Evolutionary conservation across 2,888 invertebrate species (phyloP).

Genomic region (Podabrus alpinus): DNA sequence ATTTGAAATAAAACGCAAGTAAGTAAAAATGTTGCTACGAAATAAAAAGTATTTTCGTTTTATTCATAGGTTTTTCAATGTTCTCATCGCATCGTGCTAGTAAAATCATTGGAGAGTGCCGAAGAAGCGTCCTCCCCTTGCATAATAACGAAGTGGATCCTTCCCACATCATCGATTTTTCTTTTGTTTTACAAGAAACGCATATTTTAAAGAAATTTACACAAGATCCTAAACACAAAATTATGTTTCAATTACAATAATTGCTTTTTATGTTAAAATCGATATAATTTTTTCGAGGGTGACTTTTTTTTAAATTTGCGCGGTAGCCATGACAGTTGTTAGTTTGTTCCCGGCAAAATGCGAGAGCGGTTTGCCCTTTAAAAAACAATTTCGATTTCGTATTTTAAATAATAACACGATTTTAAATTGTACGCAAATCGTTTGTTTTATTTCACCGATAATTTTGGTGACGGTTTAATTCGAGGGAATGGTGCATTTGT

Average conservation of each 20-base stretch:
- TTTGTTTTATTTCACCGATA: constrained; percentile 33
- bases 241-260: not conserved
- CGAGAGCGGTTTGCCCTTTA: not conserved
- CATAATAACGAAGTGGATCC: not conserved
- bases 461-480: constrained; percentile 32
- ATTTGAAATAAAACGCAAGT: not conserved
- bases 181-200: not conserved
- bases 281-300: not conserved
- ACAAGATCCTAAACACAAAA: not conserved
- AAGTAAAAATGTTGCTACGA: not conserved
- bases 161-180: constrained; percentile 11
- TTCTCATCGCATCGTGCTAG: not conserved
- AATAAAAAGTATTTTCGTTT: not conserved
- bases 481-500: constrained; percentile 14
- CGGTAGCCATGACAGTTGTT: constrained; percentile 49
- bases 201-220: not conserved
- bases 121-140: constrained; percentile 6
- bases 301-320: constrained; percentile 41
- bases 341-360: constrained; percentile 46
- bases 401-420: constrained; percentile 20
- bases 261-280: not conserved
- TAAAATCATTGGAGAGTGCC: not conserved
- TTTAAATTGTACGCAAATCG: constrained; percentile 32
- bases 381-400: constrained; percentile 8
- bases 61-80: not conserved